phyloP scores from a whole-genome alignment of 2,888 invertebrate species.

The Epistrophella euchroma region DNA sequence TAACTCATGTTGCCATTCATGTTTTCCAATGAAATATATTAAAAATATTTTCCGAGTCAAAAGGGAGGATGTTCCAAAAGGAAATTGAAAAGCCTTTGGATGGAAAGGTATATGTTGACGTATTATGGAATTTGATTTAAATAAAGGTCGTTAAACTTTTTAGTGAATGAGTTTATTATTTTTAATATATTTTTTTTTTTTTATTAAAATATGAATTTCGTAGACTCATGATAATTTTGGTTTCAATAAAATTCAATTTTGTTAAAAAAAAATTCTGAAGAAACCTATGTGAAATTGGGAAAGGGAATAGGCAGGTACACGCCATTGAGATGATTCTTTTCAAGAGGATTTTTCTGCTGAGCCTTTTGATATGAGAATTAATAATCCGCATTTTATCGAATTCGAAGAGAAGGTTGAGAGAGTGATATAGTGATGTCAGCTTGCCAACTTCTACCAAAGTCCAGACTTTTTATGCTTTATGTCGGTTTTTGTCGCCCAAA shows the following conservation, averaged over 20 bases:
- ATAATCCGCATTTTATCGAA: neutral
- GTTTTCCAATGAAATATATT: constrained; percentile 57
- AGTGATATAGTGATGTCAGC: no score
- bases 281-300: neutral
- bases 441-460: no score
- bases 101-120: constrained; percentile 12
- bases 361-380: neutral
- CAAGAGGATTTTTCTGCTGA: neutral
- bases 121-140: constrained; percentile 29
- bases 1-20: constrained; percentile 36
- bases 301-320: no score
- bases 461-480: no score
- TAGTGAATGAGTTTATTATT: neutral
- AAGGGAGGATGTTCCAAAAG: constrained; percentile 3
- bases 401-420: neutral
- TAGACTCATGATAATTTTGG: neutral
- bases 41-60: constrained; percentile 58
- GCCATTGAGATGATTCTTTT: neutral
- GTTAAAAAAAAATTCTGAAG: neutral
- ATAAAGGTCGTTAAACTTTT: constrained; percentile 28
- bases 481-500: no score
- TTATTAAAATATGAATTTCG: neutral
- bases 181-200: neutral
- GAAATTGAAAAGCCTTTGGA: constrained; percentile 30
- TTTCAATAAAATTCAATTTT: neutral